A percentile compares a stretch with the other conserved stretches of the same genome.
phyloP scores from a whole-genome alignment of 2,888 invertebrate species.

The Hydroisotoma schaefferi region DNA sequence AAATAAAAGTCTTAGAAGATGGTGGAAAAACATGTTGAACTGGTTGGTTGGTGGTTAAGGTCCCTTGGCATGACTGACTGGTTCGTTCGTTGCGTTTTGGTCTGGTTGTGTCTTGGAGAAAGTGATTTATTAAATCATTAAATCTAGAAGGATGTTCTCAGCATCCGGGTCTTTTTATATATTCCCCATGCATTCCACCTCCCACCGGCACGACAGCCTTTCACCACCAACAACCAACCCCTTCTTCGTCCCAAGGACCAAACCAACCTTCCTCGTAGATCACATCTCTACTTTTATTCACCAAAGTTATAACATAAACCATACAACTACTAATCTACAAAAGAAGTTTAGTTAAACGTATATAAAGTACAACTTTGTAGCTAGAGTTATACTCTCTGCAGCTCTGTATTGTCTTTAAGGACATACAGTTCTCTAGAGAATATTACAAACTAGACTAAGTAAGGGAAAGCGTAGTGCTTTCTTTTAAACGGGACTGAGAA shows the following conservation, averaged over 20 bases:
- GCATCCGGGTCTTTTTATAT: conserved; percentile 38
- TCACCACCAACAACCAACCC: background rate
- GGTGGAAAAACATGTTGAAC: conserved; percentile 27
- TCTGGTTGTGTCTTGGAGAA: conserved; percentile 37
- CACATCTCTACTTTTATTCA: background rate
- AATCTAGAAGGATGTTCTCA: conserved; percentile 41
- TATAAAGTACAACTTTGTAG: no score
- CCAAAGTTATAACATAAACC: background rate
- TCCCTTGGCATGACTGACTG: no score
- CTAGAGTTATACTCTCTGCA: no score
- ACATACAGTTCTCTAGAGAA: no score
- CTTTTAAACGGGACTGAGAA: no score
- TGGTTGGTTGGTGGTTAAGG: no score
- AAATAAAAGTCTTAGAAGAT: no score
- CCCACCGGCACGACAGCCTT: conserved; percentile 1
- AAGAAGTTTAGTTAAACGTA: conserved; percentile 8
- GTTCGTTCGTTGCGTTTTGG: conserved; percentile 34
- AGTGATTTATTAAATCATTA: conserved; percentile 45
- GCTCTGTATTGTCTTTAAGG: no score
- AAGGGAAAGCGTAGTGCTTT: no score
- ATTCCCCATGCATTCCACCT: conserved; percentile 33
- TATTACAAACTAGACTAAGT: no score
- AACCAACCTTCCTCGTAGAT: background rate
- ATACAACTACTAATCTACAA: conserved; percentile 9
- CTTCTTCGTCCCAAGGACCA: background rate